A percentile compares a stretch with the other conserved stretches of the same genome.
phyloP scores from a whole-genome alignment of 2,797 vertebrate genomes.

The Prunella strophiata region DNA sequence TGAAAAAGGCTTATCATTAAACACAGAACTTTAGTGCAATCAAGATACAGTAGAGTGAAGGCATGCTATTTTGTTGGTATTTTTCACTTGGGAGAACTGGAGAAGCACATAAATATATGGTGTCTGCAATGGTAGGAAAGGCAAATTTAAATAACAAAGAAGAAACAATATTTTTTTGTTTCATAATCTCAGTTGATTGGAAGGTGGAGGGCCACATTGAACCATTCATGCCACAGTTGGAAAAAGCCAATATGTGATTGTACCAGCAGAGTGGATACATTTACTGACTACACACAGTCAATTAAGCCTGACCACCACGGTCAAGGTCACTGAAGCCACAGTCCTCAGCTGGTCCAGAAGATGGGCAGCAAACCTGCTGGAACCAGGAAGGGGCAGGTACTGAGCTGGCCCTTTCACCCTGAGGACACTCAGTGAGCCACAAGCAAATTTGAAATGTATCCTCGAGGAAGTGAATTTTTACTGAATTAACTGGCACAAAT shows the following conservation, averaged over 20 bases:
- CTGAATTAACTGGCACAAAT: not conserved
- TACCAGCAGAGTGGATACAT: not conserved
- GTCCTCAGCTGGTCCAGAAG: not conserved
- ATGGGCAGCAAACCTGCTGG: not conserved
- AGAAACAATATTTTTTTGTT: not conserved
- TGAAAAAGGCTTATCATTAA: not conserved
- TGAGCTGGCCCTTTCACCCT: not conserved
- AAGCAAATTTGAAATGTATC: not conserved
- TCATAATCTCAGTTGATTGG: not conserved
- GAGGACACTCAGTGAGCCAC: not conserved
- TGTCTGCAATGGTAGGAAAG: not conserved
- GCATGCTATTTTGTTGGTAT: not conserved
- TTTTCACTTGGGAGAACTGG: not conserved
- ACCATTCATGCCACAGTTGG: not conserved
- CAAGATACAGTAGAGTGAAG: not conserved
- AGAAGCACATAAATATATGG: not conserved
- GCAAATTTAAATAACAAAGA: not conserved
- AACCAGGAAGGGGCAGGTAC: not conserved
- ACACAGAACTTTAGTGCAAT: not conserved
- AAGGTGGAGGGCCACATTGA: not conserved
- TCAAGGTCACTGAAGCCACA: not conserved
- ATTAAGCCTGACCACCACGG: not conserved
- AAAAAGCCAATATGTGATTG: not conserved
- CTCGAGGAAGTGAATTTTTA: not conserved
- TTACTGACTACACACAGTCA: not conserved